These are phyloP conservation scores for Gila robusta DNA, from an alignment of 2,797 vertebrate species.

Conservation along the genomic window DNA sequence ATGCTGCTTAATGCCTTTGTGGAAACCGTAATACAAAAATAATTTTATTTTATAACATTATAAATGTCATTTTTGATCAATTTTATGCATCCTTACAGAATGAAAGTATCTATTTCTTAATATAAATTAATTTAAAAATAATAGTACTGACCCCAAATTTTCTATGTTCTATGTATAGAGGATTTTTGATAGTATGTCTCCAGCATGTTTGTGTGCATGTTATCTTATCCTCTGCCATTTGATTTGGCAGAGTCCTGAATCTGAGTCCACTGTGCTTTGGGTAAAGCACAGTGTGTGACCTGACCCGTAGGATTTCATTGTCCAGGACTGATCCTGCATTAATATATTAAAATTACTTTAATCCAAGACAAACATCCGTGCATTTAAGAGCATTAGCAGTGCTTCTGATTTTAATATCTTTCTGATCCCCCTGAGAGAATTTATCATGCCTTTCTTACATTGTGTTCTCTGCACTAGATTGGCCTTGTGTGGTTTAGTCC, in stretches of 20 bases:
- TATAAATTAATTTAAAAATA: not conserved
- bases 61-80: not conserved
- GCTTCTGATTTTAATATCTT: conserved; percentile 43
- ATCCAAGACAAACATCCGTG: conserved; percentile 46
- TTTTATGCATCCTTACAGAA: not conserved
- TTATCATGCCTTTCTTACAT: conserved; percentile 5
- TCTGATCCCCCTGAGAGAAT: conserved; percentile 19
- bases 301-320: not conserved
- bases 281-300: not conserved
- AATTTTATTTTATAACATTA: not conserved
- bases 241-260: conserved; percentile 29
- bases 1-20: not conserved
- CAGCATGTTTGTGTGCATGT: not conserved
- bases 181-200: not conserved
- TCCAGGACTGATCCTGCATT: conserved; percentile 33
- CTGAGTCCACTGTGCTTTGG: not conserved
- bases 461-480: not conserved
- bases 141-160: not conserved
- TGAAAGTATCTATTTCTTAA: not conserved
- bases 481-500: not conserved
- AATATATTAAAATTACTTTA: conserved; percentile 44
- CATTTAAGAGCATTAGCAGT: conserved; percentile 51
- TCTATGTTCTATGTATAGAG: not conserved
- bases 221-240: not conserved
- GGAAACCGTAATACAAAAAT: not conserved